Conservation (phyloP, 1,140 invertebrate species). For the Drosophila nannoptera region DNA sequence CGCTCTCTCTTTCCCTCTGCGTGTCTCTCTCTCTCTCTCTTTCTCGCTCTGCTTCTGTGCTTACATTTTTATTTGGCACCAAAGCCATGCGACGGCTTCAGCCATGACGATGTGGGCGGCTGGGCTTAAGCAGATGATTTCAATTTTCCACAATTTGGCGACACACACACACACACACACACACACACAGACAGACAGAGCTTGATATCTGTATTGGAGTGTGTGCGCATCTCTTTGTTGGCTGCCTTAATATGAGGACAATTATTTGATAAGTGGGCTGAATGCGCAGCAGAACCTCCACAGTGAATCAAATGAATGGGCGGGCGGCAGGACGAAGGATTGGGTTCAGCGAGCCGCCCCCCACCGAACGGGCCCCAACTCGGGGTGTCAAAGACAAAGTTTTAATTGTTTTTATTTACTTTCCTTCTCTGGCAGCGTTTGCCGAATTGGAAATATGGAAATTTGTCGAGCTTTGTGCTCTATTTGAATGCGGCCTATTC, state of each 20-base stretch:
- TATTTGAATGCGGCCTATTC: constrained; percentile 32
- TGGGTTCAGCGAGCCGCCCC: not conserved
- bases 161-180: no score
- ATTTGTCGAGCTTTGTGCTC: constrained; percentile 40
- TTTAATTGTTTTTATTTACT: constrained; percentile 67
- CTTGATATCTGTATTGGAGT: constrained; percentile 27
- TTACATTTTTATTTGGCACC: constrained; percentile 77
- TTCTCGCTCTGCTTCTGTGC: constrained; percentile 11
- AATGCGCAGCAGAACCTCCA: constrained; percentile 51
- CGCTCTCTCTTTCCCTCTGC: constrained; percentile 5
- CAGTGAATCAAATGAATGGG: constrained; percentile 48
- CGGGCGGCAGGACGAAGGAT: constrained; percentile 26
- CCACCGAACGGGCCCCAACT: not conserved
- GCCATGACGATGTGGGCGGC: constrained; percentile 32
- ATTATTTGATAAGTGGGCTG: constrained; percentile 75
- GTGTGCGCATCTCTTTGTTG: constrained; percentile 38
- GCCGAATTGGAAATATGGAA: constrained; percentile 74
- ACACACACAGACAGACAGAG: no score
- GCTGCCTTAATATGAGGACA: constrained; percentile 70
- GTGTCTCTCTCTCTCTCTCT: constrained; percentile 28
- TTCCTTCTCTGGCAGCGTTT: constrained; percentile 41
- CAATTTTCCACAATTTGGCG: constrained; percentile 60
- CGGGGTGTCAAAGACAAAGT: constrained; percentile 65
- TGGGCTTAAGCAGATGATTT: constrained; percentile 55
- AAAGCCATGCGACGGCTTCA: constrained; percentile 34